phyloP scores from a whole-genome alignment of 2,888 invertebrate genomes.

The Troilus luridus region DNA sequence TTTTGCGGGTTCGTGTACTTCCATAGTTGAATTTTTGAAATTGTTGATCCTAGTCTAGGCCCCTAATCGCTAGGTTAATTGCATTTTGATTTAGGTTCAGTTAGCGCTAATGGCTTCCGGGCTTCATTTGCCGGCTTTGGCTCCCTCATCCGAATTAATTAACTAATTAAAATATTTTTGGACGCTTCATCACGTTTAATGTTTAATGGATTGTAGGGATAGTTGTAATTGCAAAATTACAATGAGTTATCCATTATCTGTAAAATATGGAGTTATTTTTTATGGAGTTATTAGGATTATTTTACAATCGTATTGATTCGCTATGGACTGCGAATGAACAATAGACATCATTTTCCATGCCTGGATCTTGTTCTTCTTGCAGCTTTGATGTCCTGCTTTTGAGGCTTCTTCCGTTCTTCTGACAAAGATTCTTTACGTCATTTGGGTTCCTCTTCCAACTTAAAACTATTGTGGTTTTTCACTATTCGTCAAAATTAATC shows the following conservation, averaged over 20 bases:
- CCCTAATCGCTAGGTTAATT: not conserved
- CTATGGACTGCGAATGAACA: no score
- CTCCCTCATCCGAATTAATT: not conserved
- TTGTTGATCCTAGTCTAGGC: not conserved
- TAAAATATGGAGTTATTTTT: not conserved
- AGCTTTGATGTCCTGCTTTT: no score
- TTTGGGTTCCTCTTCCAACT: no score
- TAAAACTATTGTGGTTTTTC: no score
- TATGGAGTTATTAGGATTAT: no score
- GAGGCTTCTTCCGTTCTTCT: no score
- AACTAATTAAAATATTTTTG: not conserved
- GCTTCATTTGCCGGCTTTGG: conserved; percentile 1
- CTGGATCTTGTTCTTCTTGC: no score
- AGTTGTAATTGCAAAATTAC: not conserved
- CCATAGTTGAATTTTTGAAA: not conserved
- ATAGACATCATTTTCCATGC: no score
- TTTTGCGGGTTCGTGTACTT: no score
- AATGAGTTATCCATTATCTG: not conserved
- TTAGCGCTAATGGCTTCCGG: not conserved
- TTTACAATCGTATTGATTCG: no score
- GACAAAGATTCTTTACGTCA: no score
- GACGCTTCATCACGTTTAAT: not conserved
- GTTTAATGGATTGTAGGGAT: not conserved
- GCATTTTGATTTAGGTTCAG: conserved; percentile 21
- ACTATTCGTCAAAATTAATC: no score